Conservation (phyloP, 64 coral and sea anemone species). For the Orbicella faveolata region DNA sequence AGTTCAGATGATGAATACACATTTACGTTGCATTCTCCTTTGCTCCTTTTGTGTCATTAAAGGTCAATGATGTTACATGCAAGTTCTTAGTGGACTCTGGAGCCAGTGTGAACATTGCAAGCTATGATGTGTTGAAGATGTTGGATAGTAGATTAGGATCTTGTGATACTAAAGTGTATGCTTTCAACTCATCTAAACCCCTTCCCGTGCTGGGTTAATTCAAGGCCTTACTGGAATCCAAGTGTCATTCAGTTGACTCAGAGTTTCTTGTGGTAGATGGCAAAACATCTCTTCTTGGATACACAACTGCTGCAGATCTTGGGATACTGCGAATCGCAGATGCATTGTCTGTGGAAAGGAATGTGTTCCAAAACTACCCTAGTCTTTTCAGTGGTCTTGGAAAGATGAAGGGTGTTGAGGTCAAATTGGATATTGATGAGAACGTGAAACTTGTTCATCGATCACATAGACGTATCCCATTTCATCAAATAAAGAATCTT, state of each 20-base stretch:
- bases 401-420: constrained; percentile 28
- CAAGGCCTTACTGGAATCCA: constrained; percentile 26
- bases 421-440: constrained; percentile 50
- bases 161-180: neutral
- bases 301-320: constrained; percentile 19
- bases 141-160: constrained; percentile 3
- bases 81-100: constrained; percentile 52
- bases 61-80: constrained; percentile 44
- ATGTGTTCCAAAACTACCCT: constrained; percentile 16
- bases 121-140: neutral
- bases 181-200: constrained; percentile 43
- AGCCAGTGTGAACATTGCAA: constrained; percentile 59
- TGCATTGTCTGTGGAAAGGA: constrained; percentile 1
- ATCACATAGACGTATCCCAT: constrained; percentile 35
- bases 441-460: constrained; percentile 31
- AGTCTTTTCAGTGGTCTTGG: constrained; percentile 48
- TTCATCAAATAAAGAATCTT: constrained; percentile 20
- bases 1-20: constrained; percentile 23
- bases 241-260: constrained; percentile 1
- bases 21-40: neutral
- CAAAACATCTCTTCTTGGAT: neutral
- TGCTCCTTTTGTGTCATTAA: constrained; percentile 37
- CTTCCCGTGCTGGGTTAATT: constrained; percentile 41
- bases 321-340: neutral
- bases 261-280: constrained; percentile 36